These are phyloP conservation scores for Silurus asotus DNA, from an alignment of 2,113 vertebrate genomes.

Conservation along the genomic window DNA sequence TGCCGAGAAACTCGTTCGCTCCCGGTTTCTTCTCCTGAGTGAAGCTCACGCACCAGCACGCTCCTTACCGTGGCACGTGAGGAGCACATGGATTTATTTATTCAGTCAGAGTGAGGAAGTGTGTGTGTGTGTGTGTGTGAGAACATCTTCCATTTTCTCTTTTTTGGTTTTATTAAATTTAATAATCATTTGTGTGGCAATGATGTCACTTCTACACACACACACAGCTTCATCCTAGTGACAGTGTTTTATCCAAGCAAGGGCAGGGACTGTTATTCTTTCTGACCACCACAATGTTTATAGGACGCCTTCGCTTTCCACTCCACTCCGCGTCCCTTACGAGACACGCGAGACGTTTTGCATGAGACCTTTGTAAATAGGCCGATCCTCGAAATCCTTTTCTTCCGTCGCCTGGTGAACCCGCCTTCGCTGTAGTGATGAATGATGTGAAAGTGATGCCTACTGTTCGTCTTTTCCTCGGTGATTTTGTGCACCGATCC, in stretches of 20 bases:
- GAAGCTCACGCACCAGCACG: constrained; percentile 42
- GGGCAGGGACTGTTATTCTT: constrained; percentile 33
- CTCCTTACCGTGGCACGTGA: constrained; percentile 16
- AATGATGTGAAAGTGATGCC: neutral
- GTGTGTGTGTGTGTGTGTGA: neutral
- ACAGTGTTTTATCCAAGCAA: neutral
- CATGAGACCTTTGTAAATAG: constrained; percentile 16
- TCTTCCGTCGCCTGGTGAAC: neutral
- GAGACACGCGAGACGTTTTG: neutral
- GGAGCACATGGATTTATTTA: constrained; percentile 48
- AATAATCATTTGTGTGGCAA: too few relatives aligned
- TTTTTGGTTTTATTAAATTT: neutral
- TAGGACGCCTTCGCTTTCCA: too few relatives aligned
- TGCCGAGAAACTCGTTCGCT: neutral
- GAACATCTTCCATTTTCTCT: neutral
- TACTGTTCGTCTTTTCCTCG: constrained; percentile 17
- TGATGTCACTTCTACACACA: too few relatives aligned
- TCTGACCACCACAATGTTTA: neutral
- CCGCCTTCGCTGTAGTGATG: neutral
- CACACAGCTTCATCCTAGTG: neutral
- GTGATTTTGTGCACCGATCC: constrained; percentile 21
- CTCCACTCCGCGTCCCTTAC: neutral
- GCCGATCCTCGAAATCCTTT: neutral
- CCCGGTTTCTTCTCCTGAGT: constrained; percentile 45
- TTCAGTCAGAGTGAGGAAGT: constrained; percentile 23